Evolutionary conservation across 2,113 vertebrate genomes (phyloP).

Genomic region (Platanista minor): DNA sequence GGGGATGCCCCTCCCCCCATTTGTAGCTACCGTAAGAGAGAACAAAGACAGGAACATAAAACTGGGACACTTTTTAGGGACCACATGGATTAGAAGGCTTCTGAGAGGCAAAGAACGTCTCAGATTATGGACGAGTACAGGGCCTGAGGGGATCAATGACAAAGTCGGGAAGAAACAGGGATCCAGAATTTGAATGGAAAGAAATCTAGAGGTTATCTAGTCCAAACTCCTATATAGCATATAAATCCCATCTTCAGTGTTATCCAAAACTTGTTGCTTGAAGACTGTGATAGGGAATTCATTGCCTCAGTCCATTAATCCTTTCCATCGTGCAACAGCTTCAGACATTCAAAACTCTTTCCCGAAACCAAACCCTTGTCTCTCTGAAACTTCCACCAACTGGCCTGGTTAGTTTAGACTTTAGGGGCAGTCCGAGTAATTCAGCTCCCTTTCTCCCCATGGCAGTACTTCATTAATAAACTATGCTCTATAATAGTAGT

Average conservation of each 20-base stretch:
- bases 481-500: background rate
- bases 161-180: background rate
- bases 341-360: background rate
- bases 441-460: background rate
- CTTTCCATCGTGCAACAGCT: background rate
- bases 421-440: background rate
- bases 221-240: background rate
- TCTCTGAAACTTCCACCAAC: background rate
- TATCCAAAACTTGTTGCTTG: background rate
- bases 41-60: background rate
- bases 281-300: background rate
- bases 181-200: background rate
- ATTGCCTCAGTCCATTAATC: background rate
- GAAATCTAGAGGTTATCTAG: background rate
- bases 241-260: background rate
- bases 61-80: background rate
- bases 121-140: background rate
- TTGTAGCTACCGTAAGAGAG: background rate
- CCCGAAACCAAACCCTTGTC: background rate
- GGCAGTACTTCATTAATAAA: background rate
- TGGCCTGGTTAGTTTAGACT: background rate
- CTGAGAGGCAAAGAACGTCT: background rate
- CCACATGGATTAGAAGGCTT: background rate
- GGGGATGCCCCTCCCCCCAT: background rate
- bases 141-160: background rate